phyloP scores from a whole-genome alignment of 2,113 vertebrate species.

The Serilophus lunatus region DNA sequence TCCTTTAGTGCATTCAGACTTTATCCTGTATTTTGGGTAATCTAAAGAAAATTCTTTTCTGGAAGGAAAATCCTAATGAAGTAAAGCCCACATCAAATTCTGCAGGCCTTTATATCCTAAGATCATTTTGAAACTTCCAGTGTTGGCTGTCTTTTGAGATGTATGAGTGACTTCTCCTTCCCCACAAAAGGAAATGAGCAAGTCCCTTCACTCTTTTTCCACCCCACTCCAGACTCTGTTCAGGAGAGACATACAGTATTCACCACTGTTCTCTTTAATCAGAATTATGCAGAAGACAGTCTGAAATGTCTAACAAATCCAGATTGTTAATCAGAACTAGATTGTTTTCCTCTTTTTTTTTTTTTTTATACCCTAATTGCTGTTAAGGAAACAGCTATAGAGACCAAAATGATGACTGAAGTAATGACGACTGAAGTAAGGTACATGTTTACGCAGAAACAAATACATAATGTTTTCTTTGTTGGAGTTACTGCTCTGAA shows the following conservation, averaged over 20 bases:
- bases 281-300: neutral
- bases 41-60: neutral
- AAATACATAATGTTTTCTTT: neutral
- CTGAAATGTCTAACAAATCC: neutral
- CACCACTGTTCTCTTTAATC: neutral
- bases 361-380: neutral
- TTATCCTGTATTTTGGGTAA: neutral
- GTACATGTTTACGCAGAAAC: accelerated
- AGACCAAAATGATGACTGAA: neutral
- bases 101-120: neutral
- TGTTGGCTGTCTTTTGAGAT: neutral
- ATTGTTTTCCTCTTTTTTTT: neutral
- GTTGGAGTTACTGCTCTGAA: neutral
- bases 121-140: neutral
- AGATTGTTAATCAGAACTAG: neutral
- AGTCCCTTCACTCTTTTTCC: neutral
- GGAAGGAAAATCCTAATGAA: neutral
- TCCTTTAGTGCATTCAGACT: neutral
- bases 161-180: neutral
- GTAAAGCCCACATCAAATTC: neutral
- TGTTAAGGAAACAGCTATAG: neutral
- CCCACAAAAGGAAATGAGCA: neutral
- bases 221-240: neutral
- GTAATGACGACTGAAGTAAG: neutral
- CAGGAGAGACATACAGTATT: accelerated